Evolutionary conservation across 2,888 invertebrate genomes (phyloP).

Genomic region (Geophilus truncorum): DNA sequence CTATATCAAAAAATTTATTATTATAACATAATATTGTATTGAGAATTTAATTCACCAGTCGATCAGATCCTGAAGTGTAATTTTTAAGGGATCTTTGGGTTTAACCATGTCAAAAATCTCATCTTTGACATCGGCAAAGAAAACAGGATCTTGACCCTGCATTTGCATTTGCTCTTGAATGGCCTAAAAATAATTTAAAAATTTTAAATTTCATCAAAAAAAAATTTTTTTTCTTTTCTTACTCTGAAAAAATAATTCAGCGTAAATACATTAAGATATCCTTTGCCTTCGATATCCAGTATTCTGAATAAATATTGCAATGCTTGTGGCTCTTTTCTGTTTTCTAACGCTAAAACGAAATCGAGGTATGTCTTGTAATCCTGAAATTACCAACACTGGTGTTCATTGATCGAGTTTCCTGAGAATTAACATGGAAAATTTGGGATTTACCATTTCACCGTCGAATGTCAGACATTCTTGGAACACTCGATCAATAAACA

Average conservation of each 20-base stretch:
- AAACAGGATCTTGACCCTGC: conserved; percentile 82
- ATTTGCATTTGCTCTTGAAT: conserved; percentile 85
- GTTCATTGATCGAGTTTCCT: too few species aligned
- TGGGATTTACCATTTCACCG: conserved; percentile 42
- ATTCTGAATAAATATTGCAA: conserved; percentile 86
- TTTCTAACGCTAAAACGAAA: conserved; percentile 87
- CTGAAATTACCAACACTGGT: conserved; percentile 31
- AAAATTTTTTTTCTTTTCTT: conserved; percentile 39
- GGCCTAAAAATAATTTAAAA: conserved; percentile 55
- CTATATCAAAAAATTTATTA: conserved; percentile 53
- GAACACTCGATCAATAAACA: conserved; percentile 87
- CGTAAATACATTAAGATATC: conserved; percentile 82
- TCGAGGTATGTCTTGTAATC: conserved; percentile 96
- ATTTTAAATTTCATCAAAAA: too few species aligned
- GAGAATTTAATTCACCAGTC: conserved; percentile 55
- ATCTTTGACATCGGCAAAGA: conserved; percentile 91
- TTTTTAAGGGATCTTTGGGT: conserved; percentile 73
- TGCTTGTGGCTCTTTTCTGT: conserved; percentile 83
- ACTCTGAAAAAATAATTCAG: conserved; percentile 88
- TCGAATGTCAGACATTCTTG: conserved; percentile 93
- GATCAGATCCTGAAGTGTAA: conserved; percentile 80
- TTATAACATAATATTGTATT: not conserved
- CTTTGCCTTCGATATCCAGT: conserved; percentile 79
- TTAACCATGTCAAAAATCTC: conserved; percentile 98
- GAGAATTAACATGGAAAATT: too few species aligned